Evolutionary conservation across 2,888 invertebrate species (phyloP), one percentile per base, ranked within the genome.

Genomic region (Lissocephala sabroskyi): DNA sequence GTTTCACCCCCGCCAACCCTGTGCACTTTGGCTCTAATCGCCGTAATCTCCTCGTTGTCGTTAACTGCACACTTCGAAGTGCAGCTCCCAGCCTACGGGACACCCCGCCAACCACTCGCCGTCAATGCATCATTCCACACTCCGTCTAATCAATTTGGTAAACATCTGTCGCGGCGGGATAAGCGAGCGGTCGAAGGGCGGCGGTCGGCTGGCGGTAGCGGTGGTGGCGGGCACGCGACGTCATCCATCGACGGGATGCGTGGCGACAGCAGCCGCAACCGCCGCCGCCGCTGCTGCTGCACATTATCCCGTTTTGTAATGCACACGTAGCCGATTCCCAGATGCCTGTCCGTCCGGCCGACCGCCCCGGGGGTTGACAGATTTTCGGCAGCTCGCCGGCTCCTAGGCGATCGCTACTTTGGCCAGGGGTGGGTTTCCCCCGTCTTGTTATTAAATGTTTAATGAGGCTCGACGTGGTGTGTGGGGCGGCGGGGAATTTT

Each of bases 141-240:
- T 54, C 62, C 51, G 60, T 64, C 60, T 74, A 76, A 73, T 73
- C 77, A 73, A 73, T 70, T 73, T 63, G 60, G 66, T 60, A 70
- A 73, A 73, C 73, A 73, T 73, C 73, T 73, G 73, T 76, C 77
- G 77, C 40, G 45, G 52, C 49, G 52, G 59, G 62, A 64, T 64
- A 64, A 65, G 56, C 63, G 33, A 36, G 45, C 41, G 26, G 40
- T 48, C n/a, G 45, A 35, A 32, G 41, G 17, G 28, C 50, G 58
- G 48, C 52, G 28, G 55, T 35, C 54, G 65, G 47, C 67, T 52
- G 60, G 45, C 55, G 44, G 14, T 42, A 36, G 35, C 6, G n/a
- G 23, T 40, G 23, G 3, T 33, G n/a, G 19, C 30, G 26, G 14
- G 37, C 26, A 17, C 30, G 29, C 41, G n/a, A 28, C 28, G 13